These are phyloP conservation scores for Conomelus anceps DNA, from an alignment of 2,888 invertebrate genomes.

Conservation along the genomic window DNA sequence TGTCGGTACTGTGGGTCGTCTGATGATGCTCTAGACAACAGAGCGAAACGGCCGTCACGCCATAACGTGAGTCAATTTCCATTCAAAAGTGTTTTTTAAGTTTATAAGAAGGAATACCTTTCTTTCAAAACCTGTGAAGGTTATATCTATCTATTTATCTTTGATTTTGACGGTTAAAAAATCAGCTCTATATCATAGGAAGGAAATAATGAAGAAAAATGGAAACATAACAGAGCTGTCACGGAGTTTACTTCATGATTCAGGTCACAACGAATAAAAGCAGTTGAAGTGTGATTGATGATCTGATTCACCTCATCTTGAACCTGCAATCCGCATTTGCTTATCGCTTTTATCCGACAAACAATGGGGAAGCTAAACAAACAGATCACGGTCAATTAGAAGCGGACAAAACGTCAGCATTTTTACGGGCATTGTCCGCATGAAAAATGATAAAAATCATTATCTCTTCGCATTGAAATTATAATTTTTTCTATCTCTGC, in stretches of 20 bases:
- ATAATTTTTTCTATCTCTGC: not conserved
- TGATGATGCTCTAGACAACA: no score
- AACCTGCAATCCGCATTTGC: not conserved
- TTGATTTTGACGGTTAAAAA: no score
- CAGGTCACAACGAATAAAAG: not conserved
- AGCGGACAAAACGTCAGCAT: not conserved
- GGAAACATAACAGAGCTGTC: not conserved
- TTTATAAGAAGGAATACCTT: no score
- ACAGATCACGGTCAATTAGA: not conserved
- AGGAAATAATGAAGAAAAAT: not conserved
- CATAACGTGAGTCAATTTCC: no score
- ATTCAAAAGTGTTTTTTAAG: no score
- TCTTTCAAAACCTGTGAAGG: no score
- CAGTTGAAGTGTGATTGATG: not conserved
- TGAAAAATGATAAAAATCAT: not conserved
- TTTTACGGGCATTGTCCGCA: not conserved
- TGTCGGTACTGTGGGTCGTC: no score
- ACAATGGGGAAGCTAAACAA: not conserved
- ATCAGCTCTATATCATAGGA: not conserved
- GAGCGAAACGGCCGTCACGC: no score
- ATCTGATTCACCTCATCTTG: not conserved
- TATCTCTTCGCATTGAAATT: not conserved
- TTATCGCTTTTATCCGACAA: not conserved
- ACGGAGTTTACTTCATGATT: not conserved
- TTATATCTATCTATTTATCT: no score